Evolutionary conservation across 2,113 vertebrate genomes (phyloP), one percentile per base, ranked within the genome.

Genomic region (Cyanistes caeruleus): DNA sequence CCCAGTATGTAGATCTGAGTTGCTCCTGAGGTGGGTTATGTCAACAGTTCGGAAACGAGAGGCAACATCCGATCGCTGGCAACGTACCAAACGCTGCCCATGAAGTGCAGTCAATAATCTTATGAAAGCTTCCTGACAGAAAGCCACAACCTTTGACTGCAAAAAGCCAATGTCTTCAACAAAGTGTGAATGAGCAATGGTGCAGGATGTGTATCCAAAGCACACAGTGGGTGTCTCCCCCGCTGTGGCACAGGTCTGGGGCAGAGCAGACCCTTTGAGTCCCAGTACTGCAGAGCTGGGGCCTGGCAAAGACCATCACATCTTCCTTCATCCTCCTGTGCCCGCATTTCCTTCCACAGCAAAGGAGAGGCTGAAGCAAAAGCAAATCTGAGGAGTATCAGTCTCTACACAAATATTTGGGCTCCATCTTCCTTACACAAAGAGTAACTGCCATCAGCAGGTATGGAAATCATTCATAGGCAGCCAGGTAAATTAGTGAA

Each of bases 211-310:
- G 53, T 15, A n/a, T 11, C 25, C 53, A 35, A 51, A 46, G 69
- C 56, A 35, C 69, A 30, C 1, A 1, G 51, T 0, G 7, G 11
- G 25, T 33, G 7, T 9, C 27, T 22, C 16, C 10, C 30, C 22
- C 4, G 1, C n/a, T 4, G 4, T 0, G 2, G 59, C 43, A 59
- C 39, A 64, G 25, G 9, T 9, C 23, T 33, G 48, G 0, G 6
- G 35, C 39, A 51, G 1, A 56, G 58, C 5, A 81, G 12, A 41
- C 5, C 33, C 52, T 64, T 17, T 3, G 2, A 16, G 31, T 28
- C 35, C 65, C 19, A 4, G 11, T 13, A 53, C 46, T 35, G 68
- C 37, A 41, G n/a, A 85, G 37, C 30, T 59, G 58, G 49, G 27
- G 59, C 23, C 25, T 44, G 16, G 18, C 1, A 9, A 82, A 72